phyloP scores from a whole-genome alignment of 2,113 vertebrate genomes.

The Illadopsis cleaveri region DNA sequence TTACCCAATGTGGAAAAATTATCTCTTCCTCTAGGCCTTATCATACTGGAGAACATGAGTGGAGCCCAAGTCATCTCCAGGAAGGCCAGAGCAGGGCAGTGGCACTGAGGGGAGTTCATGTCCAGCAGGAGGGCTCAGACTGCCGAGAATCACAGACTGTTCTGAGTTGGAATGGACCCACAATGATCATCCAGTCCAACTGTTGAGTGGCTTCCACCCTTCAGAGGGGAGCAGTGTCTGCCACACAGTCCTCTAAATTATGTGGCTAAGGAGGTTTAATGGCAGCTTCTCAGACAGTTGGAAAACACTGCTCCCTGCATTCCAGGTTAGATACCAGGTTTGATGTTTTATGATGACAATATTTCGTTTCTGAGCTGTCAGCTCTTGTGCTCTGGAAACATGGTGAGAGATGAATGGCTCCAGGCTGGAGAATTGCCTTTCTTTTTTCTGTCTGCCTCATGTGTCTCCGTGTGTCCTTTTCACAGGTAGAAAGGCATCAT shows the following conservation, averaged over 20 bases:
- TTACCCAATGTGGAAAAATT: background rate
- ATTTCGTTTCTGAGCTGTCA: background rate
- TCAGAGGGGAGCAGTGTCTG: background rate
- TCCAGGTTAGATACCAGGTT: background rate
- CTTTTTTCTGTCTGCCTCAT: background rate
- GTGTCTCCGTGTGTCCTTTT: background rate
- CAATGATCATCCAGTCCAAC: background rate
- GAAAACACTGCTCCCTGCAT: background rate
- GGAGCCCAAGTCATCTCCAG: background rate
- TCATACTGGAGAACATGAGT: accelerated
- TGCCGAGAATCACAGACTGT: background rate
- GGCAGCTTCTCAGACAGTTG: background rate
- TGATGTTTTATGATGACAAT: background rate
- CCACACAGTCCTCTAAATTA: background rate
- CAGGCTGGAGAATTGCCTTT: background rate
- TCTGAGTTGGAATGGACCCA: background rate
- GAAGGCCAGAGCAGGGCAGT: background rate
- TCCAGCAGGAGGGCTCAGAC: background rate
- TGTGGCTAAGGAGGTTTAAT: background rate
- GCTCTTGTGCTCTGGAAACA: background rate
- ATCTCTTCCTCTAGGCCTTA: background rate
- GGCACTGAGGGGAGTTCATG: background rate
- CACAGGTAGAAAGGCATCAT: background rate
- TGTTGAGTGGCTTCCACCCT: background rate
- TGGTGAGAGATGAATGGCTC: background rate